A percentile compares a stretch with the other conserved stretches of the same genome.
Evolutionary conservation across 2,888 invertebrate genomes (phyloP).

Genomic region (Alviniconcha strummeri): DNA sequence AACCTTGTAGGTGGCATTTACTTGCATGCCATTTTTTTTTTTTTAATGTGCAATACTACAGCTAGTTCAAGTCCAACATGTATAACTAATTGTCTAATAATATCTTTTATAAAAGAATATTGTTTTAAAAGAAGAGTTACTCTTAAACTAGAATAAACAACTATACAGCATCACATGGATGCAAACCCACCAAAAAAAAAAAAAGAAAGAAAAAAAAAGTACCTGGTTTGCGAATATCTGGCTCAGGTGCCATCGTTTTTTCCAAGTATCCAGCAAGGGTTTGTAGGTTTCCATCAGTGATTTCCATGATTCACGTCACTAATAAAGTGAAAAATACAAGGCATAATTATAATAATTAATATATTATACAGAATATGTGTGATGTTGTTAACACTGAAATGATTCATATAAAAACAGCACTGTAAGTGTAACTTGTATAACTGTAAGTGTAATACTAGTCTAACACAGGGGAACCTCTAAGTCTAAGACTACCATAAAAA

Average conservation of each 20-base stretch:
- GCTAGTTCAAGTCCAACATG: too few species aligned
- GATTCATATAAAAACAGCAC: too few species aligned
- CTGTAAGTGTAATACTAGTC: neutral
- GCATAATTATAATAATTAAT: neutral
- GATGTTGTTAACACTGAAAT: neutral
- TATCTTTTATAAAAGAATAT: neutral
- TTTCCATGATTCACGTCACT: slow-evolving; percentile 81
- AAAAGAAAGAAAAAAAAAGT: neutral
- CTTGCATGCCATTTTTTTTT: too few species aligned
- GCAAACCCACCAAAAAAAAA: neutral
- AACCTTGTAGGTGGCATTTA: too few species aligned
- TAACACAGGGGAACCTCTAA: too few species aligned
- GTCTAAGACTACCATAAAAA: neutral
- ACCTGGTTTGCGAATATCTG: slow-evolving; percentile 87
- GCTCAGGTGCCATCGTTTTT: slow-evolving; percentile 90
- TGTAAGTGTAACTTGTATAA: neutral
- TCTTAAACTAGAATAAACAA: neutral
- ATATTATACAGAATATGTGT: neutral
- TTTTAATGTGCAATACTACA: too few species aligned
- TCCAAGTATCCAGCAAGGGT: slow-evolving; percentile 89
- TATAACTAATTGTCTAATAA: too few species aligned
- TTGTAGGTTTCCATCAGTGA: slow-evolving; percentile 87
- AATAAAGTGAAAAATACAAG: neutral
- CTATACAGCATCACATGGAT: neutral
- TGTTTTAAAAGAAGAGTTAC: too few species aligned